These are phyloP conservation scores for Propsilocerus akamusi DNA, from an alignment of 1,140 invertebrate species.

Conservation along the genomic window DNA sequence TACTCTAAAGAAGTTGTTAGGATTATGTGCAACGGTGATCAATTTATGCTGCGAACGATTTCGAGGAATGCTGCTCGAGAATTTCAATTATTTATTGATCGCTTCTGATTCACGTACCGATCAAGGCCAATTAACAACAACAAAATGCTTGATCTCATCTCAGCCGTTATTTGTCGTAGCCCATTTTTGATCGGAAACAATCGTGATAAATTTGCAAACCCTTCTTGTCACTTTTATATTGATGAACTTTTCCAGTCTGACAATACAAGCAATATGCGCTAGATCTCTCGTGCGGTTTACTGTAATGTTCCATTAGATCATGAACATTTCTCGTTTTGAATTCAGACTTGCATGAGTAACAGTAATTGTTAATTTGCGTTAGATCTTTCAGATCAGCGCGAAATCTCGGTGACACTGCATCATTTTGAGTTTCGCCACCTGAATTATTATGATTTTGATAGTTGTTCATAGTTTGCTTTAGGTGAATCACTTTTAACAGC, in stretches of 20 bases:
- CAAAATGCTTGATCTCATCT: background rate
- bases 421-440: background rate
- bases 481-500: no score
- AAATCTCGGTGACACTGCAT: background rate
- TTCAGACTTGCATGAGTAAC: background rate
- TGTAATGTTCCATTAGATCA: conserved; percentile 1
- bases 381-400: background rate
- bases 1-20: no score
- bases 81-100: no score
- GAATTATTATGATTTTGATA: background rate
- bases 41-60: no score
- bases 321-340: background rate
- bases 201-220: background rate
- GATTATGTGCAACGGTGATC: no score
- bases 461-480: background rate
- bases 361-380: background rate
- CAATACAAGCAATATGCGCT: background rate
- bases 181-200: background rate
- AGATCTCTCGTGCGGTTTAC: background rate
- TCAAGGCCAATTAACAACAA: no score
- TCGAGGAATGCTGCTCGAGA: no score
- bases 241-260: conserved; percentile 1
- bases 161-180: background rate
- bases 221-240: background rate
- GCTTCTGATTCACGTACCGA: no score